Conservation (phyloP, 2,888 invertebrate genomes). For the Metallyticus violacea region DNA sequence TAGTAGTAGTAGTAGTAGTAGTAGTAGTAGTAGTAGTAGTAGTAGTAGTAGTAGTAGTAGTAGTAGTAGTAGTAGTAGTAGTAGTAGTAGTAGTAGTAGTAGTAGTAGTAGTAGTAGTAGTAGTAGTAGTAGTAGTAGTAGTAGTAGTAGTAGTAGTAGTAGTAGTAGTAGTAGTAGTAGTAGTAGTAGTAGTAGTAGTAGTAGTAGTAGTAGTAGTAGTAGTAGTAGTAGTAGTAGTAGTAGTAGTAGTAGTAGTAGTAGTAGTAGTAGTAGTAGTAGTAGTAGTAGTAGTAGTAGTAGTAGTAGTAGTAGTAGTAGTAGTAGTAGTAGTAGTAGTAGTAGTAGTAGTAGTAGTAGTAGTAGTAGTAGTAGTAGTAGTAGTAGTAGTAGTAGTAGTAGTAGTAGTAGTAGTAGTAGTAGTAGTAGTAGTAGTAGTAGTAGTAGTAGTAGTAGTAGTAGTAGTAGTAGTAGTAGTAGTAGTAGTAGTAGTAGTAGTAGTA, state of each 20-base stretch:
- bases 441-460: conserved; percentile 7
- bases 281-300: neutral
- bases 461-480: conserved; percentile 7
- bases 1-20: conserved; percentile 5
- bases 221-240: neutral
- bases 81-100: conserved; percentile 7
- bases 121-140: conserved; percentile 5
- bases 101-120: conserved; percentile 7
- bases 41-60: conserved; percentile 7
- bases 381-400: conserved; percentile 7
- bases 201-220: conserved; percentile 1
- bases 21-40: conserved; percentile 7
- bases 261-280: neutral
- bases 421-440: conserved; percentile 7
- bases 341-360: conserved; percentile 5
- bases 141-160: neutral
- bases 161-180: neutral
- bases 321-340: neutral
- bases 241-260: neutral
- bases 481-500: conserved; percentile 7
- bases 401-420: conserved; percentile 7
- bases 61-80: conserved; percentile 7
- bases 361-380: conserved; percentile 5
- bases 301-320: conserved; percentile 1
- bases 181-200: conserved; percentile 1